Evolutionary conservation across 2,113 vertebrate genomes (phyloP), one percentile per base, ranked within the genome.

Genomic region (Diphyllodes magnificus): DNA sequence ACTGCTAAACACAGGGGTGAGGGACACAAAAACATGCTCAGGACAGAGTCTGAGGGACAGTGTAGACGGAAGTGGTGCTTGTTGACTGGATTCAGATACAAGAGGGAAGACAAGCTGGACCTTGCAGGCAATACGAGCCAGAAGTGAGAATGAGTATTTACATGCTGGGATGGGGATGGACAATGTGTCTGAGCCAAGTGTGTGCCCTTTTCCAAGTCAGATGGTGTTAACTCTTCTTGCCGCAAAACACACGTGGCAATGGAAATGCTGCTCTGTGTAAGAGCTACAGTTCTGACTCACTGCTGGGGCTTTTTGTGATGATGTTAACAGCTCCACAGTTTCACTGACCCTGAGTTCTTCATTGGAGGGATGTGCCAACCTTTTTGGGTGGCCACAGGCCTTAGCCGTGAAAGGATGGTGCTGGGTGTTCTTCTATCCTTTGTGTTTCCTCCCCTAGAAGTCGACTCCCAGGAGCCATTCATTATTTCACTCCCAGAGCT

Each of bases 361-460:
- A 18, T 0, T 19, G 54, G 44, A 68, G 50, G 47, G 37, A 30
- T 63, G 8, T 35, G 18, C 33, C 25, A 57, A 6, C 15, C 15
- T 47, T 39, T 65, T 33, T 28, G 37, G 40, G 37, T 70, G 37
- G 56, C 82, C 16, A 13, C 33, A 61, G 82, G n/a, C 33, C 50
- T 64, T 47, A 81, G 33, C 65, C 85, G 47, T 87, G 37, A 65
- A n/a, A 51, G 16, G 15, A 15, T 49, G 45, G 30, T 73, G 31
- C 40, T 21, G 54, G 14, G 24, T 79, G 27, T 85, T 47, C 11
- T 44, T 42, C 33, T 51, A 2, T 54, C 18, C 5, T n/a, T 35
- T 60, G 45, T 71, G n/a, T 80, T 92, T 79, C 37, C 30, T 88
- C 11, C 37, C n/a, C 18, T 68, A 92, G 89, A 82, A 77, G 42